These are phyloP conservation scores for Tretioscincus oriximinensis DNA, from an alignment of 2,113 vertebrate genomes.

Conservation along the genomic window DNA sequence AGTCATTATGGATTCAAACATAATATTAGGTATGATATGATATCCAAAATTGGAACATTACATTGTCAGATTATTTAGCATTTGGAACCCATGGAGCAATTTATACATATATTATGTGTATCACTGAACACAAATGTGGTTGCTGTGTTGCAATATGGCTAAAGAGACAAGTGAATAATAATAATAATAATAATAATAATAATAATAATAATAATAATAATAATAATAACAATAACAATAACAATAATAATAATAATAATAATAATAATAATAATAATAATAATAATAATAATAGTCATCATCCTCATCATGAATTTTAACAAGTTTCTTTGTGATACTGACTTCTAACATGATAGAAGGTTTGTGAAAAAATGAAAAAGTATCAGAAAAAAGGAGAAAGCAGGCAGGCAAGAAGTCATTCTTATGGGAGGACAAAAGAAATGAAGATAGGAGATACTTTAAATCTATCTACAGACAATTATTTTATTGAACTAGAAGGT, in stretches of 20 bases:
- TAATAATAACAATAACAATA: no score
- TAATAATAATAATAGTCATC: no score
- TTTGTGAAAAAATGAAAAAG: not conserved
- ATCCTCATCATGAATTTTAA: not conserved
- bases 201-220: no score
- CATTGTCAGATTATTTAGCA: not conserved
- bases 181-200: no score
- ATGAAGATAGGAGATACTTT: not conserved
- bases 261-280: not conserved
- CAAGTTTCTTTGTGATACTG: not conserved
- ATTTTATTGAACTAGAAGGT: constrained; percentile 9
- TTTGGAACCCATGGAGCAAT: not conserved
- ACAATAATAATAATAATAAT: not conserved
- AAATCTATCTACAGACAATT: not conserved
- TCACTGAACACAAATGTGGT: not conserved
- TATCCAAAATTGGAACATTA: no score
- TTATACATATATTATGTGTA: no score
- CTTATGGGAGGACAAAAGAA: not conserved
- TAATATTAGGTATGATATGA: no score
- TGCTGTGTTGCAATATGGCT: not conserved
- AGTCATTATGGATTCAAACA: no score
- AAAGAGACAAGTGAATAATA: not conserved
- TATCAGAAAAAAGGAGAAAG: no score
- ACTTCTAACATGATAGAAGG: not conserved
- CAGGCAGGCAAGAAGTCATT: not conserved